phyloP scores from a whole-genome alignment of 2,888 invertebrate species.

The Luperina testacea region DNA sequence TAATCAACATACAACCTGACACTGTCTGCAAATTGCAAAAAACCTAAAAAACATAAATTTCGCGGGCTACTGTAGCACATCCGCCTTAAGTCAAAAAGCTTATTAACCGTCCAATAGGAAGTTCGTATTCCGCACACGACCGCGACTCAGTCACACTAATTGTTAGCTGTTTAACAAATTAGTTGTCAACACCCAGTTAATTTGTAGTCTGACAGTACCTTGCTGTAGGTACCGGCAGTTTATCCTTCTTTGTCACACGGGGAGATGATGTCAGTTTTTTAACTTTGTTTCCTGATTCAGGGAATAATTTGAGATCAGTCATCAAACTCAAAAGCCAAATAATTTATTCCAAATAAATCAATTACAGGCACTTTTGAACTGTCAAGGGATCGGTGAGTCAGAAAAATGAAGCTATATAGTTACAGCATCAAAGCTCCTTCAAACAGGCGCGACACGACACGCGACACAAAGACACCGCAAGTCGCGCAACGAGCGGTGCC shows the following conservation, averaged over 20 bases:
- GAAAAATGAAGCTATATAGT: not conserved
- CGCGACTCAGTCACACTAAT: constrained; percentile 38
- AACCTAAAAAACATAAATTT: not conserved
- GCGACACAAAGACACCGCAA: no score
- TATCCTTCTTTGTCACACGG: constrained; percentile 1
- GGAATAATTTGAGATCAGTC: not conserved
- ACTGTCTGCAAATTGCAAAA: not conserved
- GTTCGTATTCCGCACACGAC: constrained; percentile 48
- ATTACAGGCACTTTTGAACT: not conserved
- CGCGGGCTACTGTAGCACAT: no score
- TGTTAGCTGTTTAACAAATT: constrained; percentile 53
- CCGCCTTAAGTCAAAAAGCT: not conserved
- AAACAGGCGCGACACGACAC: no score
- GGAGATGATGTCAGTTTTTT: not conserved
- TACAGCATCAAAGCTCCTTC: no score
- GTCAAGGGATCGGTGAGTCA: not conserved
- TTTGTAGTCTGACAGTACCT: constrained; percentile 33
- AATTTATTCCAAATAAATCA: not conserved
- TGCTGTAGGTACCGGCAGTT: not conserved
- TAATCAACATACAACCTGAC: not conserved
- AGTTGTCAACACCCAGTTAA: constrained; percentile 54
- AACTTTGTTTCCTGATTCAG: not conserved
- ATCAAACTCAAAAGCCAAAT: not conserved
- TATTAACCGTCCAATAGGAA: constrained; percentile 25
- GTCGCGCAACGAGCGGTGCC: no score